These are phyloP conservation scores for Oceanodroma tethys DNA, from an alignment of 2,113 vertebrate genomes.

Conservation along the genomic window DNA sequence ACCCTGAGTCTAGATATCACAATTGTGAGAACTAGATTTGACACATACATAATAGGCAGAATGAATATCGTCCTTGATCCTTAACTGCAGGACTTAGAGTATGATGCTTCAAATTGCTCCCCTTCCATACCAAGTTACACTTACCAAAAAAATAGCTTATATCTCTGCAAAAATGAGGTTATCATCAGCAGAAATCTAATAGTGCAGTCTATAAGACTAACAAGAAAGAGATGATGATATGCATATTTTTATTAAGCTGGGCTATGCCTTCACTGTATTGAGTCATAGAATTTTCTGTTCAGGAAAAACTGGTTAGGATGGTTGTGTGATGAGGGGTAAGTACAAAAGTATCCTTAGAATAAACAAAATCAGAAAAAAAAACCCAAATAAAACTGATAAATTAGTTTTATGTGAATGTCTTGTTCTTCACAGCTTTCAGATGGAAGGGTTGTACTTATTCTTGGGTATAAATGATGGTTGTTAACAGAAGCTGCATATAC, in stretches of 20 bases:
- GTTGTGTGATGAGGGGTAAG: background rate
- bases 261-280: background rate
- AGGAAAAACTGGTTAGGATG: background rate
- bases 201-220: background rate
- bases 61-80: background rate
- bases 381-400: background rate
- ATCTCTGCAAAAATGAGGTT: background rate
- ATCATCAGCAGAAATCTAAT: background rate
- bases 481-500: background rate
- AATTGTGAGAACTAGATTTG: background rate
- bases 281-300: background rate
- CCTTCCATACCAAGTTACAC: fast-evolving
- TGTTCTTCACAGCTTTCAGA: background rate
- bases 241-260: background rate
- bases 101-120: background rate
- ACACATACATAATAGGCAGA: fast-evolving
- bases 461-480: background rate
- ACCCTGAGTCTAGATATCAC: background rate
- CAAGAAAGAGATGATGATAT: background rate
- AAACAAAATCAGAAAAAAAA: background rate
- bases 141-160: background rate
- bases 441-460: background rate
- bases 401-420: background rate
- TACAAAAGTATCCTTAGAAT: background rate
- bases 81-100: background rate